Percentiles rank a stretch among this genome's conserved stretches.
phyloP scores from a whole-genome alignment of 2,113 vertebrate genomes.

The Eulemur macaco region DNA sequence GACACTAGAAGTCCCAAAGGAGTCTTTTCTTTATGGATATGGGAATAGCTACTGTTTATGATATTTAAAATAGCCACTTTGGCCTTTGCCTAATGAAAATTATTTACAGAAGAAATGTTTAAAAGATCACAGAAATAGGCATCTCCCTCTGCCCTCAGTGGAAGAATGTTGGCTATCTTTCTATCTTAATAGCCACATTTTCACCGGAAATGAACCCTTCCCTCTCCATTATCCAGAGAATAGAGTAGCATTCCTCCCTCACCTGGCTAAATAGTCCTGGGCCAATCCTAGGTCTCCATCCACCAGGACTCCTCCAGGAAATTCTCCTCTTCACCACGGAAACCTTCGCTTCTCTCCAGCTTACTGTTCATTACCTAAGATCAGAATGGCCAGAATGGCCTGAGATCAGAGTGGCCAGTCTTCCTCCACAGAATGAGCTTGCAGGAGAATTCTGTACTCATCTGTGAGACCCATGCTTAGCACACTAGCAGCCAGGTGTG shows the following conservation, averaged over 20 bases:
- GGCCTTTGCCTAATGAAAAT: neutral
- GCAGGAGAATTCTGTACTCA: neutral
- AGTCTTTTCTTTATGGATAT: neutral
- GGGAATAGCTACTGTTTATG: neutral
- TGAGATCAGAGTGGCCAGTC: too few relatives aligned
- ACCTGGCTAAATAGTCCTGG: neutral
- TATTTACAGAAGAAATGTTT: slow-evolving; percentile 36
- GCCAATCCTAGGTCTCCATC: neutral
- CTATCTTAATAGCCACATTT: neutral
- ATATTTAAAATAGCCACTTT: slow-evolving; percentile 35
- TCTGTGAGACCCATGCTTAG: neutral
- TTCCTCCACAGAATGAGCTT: neutral
- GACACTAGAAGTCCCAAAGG: slow-evolving; percentile 29
- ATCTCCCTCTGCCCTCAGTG: neutral
- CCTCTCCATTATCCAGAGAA: neutral
- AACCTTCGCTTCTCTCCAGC: neutral
- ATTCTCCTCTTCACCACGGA: neutral
- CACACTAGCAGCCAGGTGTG: neutral
- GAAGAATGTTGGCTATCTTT: neutral
- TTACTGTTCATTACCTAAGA: neutral
- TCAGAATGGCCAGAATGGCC: too few relatives aligned
- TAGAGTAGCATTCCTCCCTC: neutral
- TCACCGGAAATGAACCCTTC: neutral
- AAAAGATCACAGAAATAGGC: neutral
- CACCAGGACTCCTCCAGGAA: neutral